Base-by-base conservation (phyloP, 1,140 invertebrate species). In the Lepidurus arcticus region DNA sequence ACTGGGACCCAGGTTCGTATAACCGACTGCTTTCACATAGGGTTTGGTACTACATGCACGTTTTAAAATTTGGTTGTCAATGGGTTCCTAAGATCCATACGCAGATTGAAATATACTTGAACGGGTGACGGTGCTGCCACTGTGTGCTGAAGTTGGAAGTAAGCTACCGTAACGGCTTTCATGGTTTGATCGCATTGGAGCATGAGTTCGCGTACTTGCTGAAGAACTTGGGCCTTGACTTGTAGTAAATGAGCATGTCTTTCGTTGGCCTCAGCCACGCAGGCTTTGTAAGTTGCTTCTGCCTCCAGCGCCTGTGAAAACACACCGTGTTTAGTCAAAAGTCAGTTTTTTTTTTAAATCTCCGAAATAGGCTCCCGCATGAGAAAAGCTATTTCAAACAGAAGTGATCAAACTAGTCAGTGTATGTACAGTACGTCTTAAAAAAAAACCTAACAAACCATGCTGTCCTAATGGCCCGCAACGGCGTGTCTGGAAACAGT, bases 111-210 rank as follows among this genome's bases (percentile, higher is more conserved):
- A 34, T 80, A 80, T 83, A 87, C 86, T 83, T 87, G 86, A 53
- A 87, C 84, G 73, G 88, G 87, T 73, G 85, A 81, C 44, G 87
- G 85, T 24, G 87, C 85, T 16, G 84, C 83, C 1, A 87, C 83
- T 11, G 85, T 86, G 77, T 89, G 87, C 76, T 88, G 85, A 43
- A 88, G 83, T 80, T 88, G 85, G 82, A 89, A 89, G 81, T 89
- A 89, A 8, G 84, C 84, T 47, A 87, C 85, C 13, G 87, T 88
- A 4, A 86, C 87, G 2, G 84, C 83, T 84, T 88, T 88, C 81
- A 89, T 86, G 9, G 86, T 86, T 80, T 87, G 84, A 81, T 89
- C 88, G 83, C 86, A 87, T 47, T 85, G 84, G 45, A 84, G 80
- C 65, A 89, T 86, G 47, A 89, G 84, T 80, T 89, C 88, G 45